Percentiles rank a stretch among this genome's conserved stretches.
Conservation (phyloP, 2,797 vertebrate genomes). For the Ataeniobius toweri region DNA sequence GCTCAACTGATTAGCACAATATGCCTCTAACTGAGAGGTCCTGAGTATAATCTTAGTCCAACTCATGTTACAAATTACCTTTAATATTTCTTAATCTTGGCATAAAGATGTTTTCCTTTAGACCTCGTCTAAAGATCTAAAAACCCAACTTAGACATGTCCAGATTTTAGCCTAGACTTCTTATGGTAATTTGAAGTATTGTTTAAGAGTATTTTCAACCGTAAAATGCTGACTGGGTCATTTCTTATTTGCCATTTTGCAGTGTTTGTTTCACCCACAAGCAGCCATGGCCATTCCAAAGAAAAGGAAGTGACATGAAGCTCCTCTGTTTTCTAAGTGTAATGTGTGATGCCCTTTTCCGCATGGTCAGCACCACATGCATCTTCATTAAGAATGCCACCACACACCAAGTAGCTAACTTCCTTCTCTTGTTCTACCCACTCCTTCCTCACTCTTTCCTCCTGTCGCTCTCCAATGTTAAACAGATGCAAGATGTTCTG, state of each 20-base stretch:
- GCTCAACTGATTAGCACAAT: neutral
- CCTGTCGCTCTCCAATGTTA: slow-evolving; percentile 54
- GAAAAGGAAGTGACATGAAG: neutral
- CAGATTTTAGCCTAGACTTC: neutral
- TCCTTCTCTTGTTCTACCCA: slow-evolving; percentile 53
- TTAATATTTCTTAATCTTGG: neutral
- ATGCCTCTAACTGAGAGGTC: neutral
- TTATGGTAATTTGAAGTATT: neutral
- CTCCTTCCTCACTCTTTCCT: slow-evolving; percentile 32
- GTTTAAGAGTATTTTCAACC: neutral
- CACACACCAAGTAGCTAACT: slow-evolving; percentile 40
- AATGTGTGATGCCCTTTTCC: neutral
- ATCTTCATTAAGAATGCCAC: neutral
- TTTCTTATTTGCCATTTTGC: neutral
- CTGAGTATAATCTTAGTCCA: no score
- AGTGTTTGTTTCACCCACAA: neutral
- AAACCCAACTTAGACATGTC: neutral
- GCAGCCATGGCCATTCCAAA: neutral
- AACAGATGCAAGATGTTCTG: slow-evolving; percentile 88
- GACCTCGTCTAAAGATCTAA: neutral
- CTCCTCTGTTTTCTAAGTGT: neutral
- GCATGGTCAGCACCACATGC: neutral
- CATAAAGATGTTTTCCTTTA: neutral
- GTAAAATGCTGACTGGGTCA: neutral
- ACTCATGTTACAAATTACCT: neutral